Conservation (phyloP, 2,113 vertebrate species). For the Turnix velox region DNA sequence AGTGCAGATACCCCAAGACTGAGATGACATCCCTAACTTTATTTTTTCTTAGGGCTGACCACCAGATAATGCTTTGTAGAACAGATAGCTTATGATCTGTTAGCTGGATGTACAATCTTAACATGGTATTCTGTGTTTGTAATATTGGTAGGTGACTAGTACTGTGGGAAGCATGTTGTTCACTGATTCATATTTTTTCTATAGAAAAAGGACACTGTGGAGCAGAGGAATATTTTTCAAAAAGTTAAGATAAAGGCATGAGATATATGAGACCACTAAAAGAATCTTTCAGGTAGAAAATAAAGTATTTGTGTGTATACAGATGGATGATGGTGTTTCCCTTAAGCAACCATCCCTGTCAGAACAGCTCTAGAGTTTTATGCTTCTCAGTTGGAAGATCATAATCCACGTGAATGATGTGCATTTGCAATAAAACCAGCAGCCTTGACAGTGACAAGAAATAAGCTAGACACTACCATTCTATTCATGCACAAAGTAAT, state of each 20-base stretch:
- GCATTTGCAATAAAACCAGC: neutral
- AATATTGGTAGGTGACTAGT: neutral
- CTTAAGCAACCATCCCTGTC: neutral
- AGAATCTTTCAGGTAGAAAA: neutral
- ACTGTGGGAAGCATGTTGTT: neutral
- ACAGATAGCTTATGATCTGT: neutral
- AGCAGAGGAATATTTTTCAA: neutral
- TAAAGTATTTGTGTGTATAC: neutral
- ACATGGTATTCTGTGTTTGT: neutral
- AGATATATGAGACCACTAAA: neutral
- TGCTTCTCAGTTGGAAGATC: neutral
- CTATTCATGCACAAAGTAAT: constrained; percentile 10
- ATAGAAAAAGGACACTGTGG: fast-evolving
- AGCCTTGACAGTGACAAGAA: constrained; percentile 29
- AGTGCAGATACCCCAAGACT: neutral
- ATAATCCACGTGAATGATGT: neutral
- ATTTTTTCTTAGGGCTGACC: neutral
- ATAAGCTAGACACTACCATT: neutral
- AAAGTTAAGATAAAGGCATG: neutral
- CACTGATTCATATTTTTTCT: neutral
- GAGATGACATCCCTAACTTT: neutral
- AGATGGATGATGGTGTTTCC: neutral
- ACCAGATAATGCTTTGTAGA: neutral
- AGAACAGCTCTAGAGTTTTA: neutral
- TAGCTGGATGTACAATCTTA: neutral